phyloP scores from a whole-genome alignment of 2,113 vertebrate species.

The Dinomys branickii region DNA sequence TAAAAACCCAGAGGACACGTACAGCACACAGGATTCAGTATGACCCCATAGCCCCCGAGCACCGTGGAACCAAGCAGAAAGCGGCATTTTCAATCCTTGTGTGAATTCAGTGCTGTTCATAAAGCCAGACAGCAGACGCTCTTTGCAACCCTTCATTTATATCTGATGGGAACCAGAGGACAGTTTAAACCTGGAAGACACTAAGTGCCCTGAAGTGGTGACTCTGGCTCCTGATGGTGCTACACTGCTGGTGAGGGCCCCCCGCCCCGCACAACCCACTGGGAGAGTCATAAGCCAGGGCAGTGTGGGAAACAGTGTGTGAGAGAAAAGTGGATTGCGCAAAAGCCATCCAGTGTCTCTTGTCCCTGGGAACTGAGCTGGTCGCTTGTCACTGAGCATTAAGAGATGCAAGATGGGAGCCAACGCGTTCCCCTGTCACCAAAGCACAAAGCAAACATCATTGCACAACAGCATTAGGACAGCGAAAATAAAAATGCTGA shows the following conservation, averaged over 20 bases:
- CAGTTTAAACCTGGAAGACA: background rate
- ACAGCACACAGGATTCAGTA: background rate
- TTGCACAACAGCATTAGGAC: background rate
- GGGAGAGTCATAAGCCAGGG: accelerated
- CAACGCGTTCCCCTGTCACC: background rate
- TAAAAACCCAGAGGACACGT: background rate
- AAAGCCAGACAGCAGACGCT: background rate
- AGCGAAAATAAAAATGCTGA: conserved; percentile 11
- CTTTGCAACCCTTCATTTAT: background rate
- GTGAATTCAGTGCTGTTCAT: background rate
- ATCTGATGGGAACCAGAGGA: background rate
- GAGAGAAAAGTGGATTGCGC: background rate
- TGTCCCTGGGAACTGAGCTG: conserved; percentile 46
- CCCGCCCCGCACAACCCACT: accelerated
- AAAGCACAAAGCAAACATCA: background rate
- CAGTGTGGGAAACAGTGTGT: conserved; percentile 1
- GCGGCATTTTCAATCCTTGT: background rate
- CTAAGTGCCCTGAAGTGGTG: background rate
- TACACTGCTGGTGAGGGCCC: background rate
- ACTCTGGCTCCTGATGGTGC: background rate
- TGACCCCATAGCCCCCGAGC: background rate
- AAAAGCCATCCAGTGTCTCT: background rate
- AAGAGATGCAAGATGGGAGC: background rate
- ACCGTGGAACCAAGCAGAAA: background rate
- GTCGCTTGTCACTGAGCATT: background rate